Evolutionary conservation across 2,113 vertebrate species (phyloP), one percentile per base, ranked within the genome.

Genomic region (Thamnaconus septentrionalis): DNA sequence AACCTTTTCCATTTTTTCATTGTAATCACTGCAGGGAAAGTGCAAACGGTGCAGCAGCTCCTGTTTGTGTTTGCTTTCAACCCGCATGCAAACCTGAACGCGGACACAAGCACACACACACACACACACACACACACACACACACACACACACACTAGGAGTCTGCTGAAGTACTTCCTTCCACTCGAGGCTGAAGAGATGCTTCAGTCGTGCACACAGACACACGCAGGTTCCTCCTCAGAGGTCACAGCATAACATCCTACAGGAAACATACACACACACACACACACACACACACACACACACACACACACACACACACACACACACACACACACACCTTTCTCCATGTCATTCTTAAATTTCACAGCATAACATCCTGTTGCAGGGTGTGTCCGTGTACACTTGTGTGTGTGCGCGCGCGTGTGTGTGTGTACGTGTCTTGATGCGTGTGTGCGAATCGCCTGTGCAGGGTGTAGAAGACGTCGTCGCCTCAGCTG

Each of bases 161-260:
- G 41, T 47, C 11, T 53, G 42, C 48, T 69, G 42, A 79, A 73
- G 73, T 49, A 66, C 66, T 76, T 79, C 79, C 79, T 79, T 79
- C 73, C 66, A 71, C 69, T 73, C 0, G 0, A 7, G 45, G 56
- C 56, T 2, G 42, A 74, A 56, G 53, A 68, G 55, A n/a, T 0
- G 10, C 61, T 62, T 47, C 11, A 10, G 57, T 57, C 56, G 53
- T 80, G 78, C 57, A 52, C 45, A 53, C 67, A 41, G 40, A 79
- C 67, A 79, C 67, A 42, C 71, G 12, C 53, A 77, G 74, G 68
- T 76, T 86, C 84, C 78, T 75, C 70, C 62, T 80, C 65, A 65
- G 66, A 75, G 86, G 81, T 87, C 75, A 83, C 62, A 59, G 68
- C 67, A 76, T 57, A 83, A 80, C 84, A 73, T 82, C 78, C 80